Base-by-base conservation (phyloP, 2,888 invertebrate species). In the Tricholauxania praeusta region DNA sequence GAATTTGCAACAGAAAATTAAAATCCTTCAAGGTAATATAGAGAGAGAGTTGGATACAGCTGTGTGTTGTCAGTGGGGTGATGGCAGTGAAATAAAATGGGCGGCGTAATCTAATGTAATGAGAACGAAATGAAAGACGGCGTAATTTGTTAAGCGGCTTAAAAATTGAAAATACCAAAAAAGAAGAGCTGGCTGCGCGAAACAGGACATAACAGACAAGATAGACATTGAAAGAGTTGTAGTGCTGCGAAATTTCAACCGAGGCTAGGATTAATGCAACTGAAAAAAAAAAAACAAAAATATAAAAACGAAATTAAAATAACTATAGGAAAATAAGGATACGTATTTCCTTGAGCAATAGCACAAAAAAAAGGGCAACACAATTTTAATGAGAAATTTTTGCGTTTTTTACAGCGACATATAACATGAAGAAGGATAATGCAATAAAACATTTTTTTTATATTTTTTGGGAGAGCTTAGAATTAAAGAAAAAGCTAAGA, bases 331-430 rank as follows among this genome's bases (percentile, higher is more conserved):
- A 65, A 12, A 48, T 10, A 51, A 8, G 14, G 63, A 48, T 12
- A 57, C 17, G 19, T n/a, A 63, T 7, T 52, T n/a, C 4, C 52
- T n/a, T 52, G 15, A 52, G n/a, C 6, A 52, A 15, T n/a, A 15
- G 15, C 15, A n/a, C 60, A 17, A n/a, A 14, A 47, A 62, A 62
- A 62, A 62, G 17, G n/a, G 39, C 62, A 62, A 32, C 62, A 39
- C 32, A 62, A 62, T 62, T 62, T 62, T 62, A 62, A 62, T 62
- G 62, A 39, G 62, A 62, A 32, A 62, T 62, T 62, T 62, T 32
- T 32, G 39, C 17, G 47, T 10, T 17, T 17, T 62, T n/a, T 39
- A 62, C 28, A 62, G 28, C 28, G 28, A 28, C 28, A 28, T 22
- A 22, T 28, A 28, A 28, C 28, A 28, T 28, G 28, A 3, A 28